Evolutionary conservation across 2,797 vertebrate genomes (phyloP).

Genomic region (Poeciliopsis infans): DNA sequence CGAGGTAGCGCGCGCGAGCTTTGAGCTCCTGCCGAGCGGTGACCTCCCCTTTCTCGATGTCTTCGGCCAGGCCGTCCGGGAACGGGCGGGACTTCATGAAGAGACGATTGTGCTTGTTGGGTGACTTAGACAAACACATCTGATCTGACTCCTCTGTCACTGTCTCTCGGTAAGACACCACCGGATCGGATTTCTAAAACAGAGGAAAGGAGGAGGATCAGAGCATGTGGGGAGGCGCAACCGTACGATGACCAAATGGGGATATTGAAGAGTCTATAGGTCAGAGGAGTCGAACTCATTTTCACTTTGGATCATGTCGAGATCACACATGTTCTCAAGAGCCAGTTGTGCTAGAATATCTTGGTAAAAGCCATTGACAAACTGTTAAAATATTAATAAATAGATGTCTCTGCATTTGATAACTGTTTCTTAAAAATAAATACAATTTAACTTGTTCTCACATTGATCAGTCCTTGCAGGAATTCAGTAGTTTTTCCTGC

Average conservation of each 20-base stretch:
- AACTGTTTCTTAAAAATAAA: too few relatives aligned
- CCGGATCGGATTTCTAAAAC: conserved; percentile 92
- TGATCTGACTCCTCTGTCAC: conserved; percentile 87
- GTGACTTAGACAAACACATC: conserved; percentile 94
- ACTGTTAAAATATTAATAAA: too few relatives aligned
- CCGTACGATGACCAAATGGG: not conserved
- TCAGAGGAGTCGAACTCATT: too few relatives aligned
- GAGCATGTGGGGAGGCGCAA: not conserved
- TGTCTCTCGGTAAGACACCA: conserved; percentile 95
- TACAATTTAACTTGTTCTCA: too few relatives aligned
- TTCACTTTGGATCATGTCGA: too few relatives aligned
- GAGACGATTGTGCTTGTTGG: conserved; percentile 96
- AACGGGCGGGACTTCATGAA: conserved; percentile 93
- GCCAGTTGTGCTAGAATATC: too few relatives aligned
- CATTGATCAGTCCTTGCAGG: too few relatives aligned
- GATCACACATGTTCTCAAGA: too few relatives aligned
- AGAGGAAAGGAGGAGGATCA: not conserved
- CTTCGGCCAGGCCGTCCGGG: conserved; percentile 90
- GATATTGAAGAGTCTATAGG: not conserved
- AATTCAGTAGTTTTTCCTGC: too few relatives aligned
- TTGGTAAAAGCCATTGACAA: too few relatives aligned
- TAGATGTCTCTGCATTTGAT: too few relatives aligned
- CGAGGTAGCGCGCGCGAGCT: conserved; percentile 88
- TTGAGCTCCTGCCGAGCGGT: conserved; percentile 90
- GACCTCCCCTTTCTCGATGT: conserved; percentile 93